These are phyloP conservation scores for Dryas iulia DNA, from an alignment of 1,140 invertebrate genomes.

Conservation along the genomic window DNA sequence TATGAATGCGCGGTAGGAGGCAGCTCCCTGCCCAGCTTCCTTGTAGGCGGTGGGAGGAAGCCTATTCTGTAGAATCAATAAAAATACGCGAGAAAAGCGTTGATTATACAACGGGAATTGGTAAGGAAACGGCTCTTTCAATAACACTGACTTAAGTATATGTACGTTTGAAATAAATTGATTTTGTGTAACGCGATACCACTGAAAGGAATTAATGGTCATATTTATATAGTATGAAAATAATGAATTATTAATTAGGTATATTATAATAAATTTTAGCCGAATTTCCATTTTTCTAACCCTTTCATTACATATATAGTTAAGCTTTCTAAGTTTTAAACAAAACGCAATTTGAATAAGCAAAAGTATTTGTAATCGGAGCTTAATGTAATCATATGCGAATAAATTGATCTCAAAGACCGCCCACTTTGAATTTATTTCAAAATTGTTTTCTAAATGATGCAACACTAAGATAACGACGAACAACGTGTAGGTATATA, in stretches of 20 bases:
- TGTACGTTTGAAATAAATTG: constrained; percentile 26
- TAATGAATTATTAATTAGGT: not conserved
- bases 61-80: constrained; percentile 69
- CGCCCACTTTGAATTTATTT: constrained; percentile 18
- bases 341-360: not conserved
- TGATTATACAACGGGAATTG: constrained; percentile 75
- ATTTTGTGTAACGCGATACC: constrained; percentile 29
- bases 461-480: constrained; percentile 16
- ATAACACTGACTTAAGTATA: constrained; percentile 42
- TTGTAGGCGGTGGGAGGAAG: constrained; percentile 57
- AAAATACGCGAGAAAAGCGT: constrained; percentile 78
- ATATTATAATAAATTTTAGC: not conserved
- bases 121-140: constrained; percentile 62
- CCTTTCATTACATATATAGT: not conserved
- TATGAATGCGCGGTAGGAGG: constrained; percentile 79
- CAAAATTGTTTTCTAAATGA: constrained; percentile 30
- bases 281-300: not conserved
- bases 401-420: constrained; percentile 13
- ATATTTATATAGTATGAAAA: not conserved
- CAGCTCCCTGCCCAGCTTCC: constrained; percentile 71
- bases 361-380: not conserved
- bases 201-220: constrained; percentile 11
- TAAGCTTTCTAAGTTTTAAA: not conserved
- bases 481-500: constrained; percentile 10
- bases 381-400: constrained; percentile 2